A percentile compares a stretch with the other conserved stretches of the same genome.
phyloP scores from a whole-genome alignment of 2,888 invertebrate species.

The Aporophyla lueneburgensis region DNA sequence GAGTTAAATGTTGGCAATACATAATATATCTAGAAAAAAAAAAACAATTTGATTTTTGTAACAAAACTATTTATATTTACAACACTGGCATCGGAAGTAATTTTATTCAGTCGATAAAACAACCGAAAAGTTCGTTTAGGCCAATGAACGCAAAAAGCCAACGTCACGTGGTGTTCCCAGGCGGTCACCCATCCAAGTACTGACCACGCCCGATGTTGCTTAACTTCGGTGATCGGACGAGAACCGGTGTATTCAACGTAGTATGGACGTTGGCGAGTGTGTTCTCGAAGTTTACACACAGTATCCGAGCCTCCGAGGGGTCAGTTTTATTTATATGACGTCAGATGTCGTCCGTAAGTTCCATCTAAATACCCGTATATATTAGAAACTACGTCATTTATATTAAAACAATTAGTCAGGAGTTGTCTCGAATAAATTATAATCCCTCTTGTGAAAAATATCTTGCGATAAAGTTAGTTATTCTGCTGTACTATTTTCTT shows the following conservation, averaged over 20 bases:
- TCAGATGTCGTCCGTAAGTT: neutral
- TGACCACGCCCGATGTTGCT: slow-evolving; percentile 88
- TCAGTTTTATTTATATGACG: neutral
- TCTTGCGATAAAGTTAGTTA: too few species aligned
- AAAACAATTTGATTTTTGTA: too few species aligned
- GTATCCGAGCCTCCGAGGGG: too few species aligned
- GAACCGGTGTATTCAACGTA: slow-evolving; percentile 88
- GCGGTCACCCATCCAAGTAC: slow-evolving; percentile 86
- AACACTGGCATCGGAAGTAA: too few species aligned
- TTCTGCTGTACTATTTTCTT: neutral
- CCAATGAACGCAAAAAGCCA: slow-evolving; percentile 74
- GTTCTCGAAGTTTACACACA: fast-evolving
- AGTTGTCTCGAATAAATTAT: too few species aligned
- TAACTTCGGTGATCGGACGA: slow-evolving; percentile 90
- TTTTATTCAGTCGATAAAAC: neutral
- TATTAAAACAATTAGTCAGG: too few species aligned
- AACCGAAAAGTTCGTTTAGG: neutral
- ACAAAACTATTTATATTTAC: too few species aligned
- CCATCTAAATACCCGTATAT: too few species aligned
- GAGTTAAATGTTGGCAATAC: neutral
- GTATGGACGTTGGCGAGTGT: slow-evolving; percentile 80
- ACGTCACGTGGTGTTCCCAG: slow-evolving; percentile 86
- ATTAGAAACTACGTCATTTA: neutral
- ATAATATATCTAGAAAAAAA: neutral
- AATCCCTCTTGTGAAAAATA: too few species aligned